Percentiles rank a stretch among this genome's conserved stretches.
Conservation (phyloP, 2,113 vertebrate species). For the Myiozetetes cayanensis region DNA sequence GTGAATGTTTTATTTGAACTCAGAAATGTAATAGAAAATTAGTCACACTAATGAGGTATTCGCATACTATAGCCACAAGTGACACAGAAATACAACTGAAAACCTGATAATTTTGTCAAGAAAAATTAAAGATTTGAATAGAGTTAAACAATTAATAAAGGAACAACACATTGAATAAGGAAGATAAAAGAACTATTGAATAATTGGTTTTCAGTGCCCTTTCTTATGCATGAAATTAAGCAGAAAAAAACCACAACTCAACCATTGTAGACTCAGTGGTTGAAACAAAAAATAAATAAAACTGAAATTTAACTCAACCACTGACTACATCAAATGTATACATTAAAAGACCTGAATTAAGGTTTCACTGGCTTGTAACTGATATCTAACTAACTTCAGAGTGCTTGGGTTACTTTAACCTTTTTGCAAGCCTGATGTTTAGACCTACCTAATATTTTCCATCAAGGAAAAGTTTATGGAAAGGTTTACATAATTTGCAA, state of each 20-base stretch:
- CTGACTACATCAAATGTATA: neutral
- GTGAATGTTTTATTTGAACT: neutral
- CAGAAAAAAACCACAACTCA: neutral
- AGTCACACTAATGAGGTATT: neutral
- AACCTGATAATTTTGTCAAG: neutral
- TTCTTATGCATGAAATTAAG: neutral
- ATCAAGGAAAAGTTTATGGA: neutral
- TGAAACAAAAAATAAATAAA: neutral
- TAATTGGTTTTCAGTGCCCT: neutral
- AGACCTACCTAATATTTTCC: neutral
- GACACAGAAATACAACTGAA: rapidly evolving
- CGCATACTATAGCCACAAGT: neutral
- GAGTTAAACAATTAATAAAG: neutral
- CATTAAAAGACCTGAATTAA: neutral
- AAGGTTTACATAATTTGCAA: neutral
- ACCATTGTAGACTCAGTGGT: neutral
- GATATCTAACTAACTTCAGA: neutral
- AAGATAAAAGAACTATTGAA: neutral
- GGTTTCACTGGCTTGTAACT: neutral
- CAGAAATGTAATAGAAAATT: neutral
- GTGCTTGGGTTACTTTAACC: neutral
- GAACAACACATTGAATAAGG: neutral
- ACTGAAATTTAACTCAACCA: neutral
- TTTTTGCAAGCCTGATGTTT: neutral
- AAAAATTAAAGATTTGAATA: neutral